These are phyloP conservation scores for Etheostoma perlongum DNA, from an alignment of 2,797 vertebrate genomes.

Conservation along the genomic window DNA sequence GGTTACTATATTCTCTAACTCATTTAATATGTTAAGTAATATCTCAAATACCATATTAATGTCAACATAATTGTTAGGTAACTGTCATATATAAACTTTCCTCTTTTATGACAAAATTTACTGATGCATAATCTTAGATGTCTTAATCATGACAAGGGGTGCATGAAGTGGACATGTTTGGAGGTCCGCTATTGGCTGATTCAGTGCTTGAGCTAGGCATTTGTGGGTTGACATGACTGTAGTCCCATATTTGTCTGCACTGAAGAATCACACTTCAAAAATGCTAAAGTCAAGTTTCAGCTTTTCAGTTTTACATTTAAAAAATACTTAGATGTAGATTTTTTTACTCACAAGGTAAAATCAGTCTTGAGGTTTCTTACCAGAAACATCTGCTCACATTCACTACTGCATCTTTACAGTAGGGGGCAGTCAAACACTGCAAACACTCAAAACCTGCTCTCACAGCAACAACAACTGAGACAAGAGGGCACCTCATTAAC, in stretches of 20 bases:
- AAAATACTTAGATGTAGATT: background rate
- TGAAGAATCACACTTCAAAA: background rate
- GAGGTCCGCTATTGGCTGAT: background rate
- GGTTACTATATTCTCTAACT: background rate
- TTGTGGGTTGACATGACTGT: background rate
- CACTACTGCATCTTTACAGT: slow-evolving; percentile 34
- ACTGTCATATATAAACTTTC: background rate
- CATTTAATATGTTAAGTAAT: background rate
- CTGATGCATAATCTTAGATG: background rate
- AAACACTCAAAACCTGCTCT: slow-evolving; percentile 41
- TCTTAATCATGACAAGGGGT: background rate
- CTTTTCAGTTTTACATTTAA: background rate
- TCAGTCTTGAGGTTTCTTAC: background rate
- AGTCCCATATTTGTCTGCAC: background rate
- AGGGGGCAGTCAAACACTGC: slow-evolving; percentile 69
- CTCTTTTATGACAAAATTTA: background rate
- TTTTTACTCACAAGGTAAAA: background rate
- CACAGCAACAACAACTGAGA: slow-evolving; percentile 17
- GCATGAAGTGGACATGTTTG: background rate
- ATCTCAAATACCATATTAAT: background rate
- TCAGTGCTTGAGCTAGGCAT: background rate
- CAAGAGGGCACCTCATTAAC: slow-evolving; percentile 57
- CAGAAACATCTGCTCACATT: background rate
- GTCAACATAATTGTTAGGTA: background rate
- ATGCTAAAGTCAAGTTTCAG: background rate